Evolutionary conservation across 2,113 vertebrate species (phyloP).

Genomic region (Charina bottae): DNA sequence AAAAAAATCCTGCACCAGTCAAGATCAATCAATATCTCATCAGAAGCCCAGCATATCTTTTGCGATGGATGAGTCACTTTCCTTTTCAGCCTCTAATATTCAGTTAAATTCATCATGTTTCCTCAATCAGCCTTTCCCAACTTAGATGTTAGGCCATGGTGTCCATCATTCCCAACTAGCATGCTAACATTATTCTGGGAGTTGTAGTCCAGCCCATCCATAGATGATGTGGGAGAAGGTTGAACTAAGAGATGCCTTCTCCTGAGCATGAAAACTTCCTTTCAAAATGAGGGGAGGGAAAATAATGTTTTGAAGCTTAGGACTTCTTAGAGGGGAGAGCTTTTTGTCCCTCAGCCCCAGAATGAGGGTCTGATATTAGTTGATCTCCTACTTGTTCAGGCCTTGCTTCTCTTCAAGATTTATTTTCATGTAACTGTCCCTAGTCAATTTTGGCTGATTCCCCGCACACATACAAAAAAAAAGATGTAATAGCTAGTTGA

Average conservation of each 20-base stretch:
- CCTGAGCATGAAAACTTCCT: not conserved
- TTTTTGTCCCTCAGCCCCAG: not conserved
- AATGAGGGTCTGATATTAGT: not conserved
- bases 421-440: not conserved
- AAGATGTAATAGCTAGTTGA: not conserved
- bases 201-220: not conserved
- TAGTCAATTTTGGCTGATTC: not conserved
- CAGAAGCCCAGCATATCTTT: constrained; percentile 32
- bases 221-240: not conserved
- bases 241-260: not conserved
- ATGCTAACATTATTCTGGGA: not conserved
- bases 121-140: not conserved
- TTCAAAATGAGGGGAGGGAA: not conserved
- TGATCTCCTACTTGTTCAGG: not conserved
- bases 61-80: not conserved
- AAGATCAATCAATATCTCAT: constrained; percentile 62
- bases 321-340: not conserved
- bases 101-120: not conserved
- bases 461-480: not conserved
- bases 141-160: not conserved
- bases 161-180: not conserved
- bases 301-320: not conserved
- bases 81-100: not conserved
- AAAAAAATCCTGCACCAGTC: constrained; percentile 61
- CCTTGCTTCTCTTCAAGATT: not conserved